Conservation (phyloP, 1,140 invertebrate species). For the Lepidurus arcticus region DNA sequence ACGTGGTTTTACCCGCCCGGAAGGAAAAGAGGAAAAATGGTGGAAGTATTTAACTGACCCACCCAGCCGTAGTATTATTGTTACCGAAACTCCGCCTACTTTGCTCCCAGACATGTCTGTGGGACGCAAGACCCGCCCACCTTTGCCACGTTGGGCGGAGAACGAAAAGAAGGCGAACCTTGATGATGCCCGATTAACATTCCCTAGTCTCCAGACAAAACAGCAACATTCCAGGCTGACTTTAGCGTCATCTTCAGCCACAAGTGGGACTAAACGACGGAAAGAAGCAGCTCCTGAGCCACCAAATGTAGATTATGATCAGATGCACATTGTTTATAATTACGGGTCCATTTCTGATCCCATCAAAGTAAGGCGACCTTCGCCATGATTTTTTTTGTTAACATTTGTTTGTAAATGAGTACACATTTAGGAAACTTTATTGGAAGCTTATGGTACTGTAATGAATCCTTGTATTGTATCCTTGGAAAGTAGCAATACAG, state of each 20-base stretch:
- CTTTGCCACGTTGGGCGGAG: constrained; percentile 6
- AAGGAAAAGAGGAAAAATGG: neutral
- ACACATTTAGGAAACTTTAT: neutral
- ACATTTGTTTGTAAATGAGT: neutral
- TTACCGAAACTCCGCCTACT: neutral
- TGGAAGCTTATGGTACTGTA: neutral
- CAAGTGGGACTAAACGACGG: constrained; percentile 1
- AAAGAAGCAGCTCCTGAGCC: neutral
- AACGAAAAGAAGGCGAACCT: constrained; percentile 17
- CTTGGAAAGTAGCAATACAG: neutral
- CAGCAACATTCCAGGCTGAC: neutral
- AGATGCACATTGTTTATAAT: constrained; percentile 1
- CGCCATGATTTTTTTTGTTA: neutral
- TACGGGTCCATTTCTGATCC: constrained; percentile 21
- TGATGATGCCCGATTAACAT: constrained; percentile 9
- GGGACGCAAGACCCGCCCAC: neutral
- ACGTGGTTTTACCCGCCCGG: neutral
- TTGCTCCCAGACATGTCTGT: no score
- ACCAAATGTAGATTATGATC: constrained; percentile 15
- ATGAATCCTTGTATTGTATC: neutral
- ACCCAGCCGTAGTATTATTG: neutral
- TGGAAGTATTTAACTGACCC: constrained; percentile 9
- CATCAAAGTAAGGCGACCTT: constrained; percentile 1
- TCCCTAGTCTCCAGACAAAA: neutral
- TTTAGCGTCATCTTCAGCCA: neutral